Evolutionary conservation across 1,140 invertebrate species (phyloP).

Genomic region (Drosophila hydei): DNA sequence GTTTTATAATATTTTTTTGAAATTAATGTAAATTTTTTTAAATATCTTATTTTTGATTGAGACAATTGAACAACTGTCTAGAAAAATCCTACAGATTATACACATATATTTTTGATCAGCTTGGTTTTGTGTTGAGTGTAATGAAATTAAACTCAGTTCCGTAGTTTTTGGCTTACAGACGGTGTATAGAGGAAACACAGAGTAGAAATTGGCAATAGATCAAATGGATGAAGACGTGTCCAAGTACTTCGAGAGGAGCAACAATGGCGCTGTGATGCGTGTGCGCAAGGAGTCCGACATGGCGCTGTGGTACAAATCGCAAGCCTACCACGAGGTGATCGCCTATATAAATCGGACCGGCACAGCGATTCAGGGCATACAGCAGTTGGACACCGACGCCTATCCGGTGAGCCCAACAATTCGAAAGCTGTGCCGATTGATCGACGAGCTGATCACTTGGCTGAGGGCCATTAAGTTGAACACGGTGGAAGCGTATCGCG

Average conservation of each 20-base stretch:
- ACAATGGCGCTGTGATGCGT: slow-evolving; percentile 9
- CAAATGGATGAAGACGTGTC: background rate
- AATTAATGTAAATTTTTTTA: no score
- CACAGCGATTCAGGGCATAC: slow-evolving; percentile 48
- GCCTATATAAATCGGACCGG: slow-evolving; percentile 48
- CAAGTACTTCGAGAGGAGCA: slow-evolving; percentile 9
- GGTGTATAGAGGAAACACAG: no score
- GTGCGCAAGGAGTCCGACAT: slow-evolving; percentile 24
- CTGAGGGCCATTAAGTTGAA: background rate
- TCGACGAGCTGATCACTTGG: slow-evolving; percentile 25
- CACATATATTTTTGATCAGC: no score
- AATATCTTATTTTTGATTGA: no score
- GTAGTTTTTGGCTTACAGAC: no score
- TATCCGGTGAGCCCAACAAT: slow-evolving; percentile 45
- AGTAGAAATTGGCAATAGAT: no score
- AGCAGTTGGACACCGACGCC: background rate
- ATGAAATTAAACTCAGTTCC: no score
- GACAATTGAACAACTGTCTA: no score
- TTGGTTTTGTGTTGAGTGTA: no score
- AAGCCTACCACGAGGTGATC: slow-evolving; percentile 41
- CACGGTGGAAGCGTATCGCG: slow-evolving; percentile 11
- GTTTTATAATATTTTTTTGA: no score
- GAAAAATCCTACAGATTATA: no score
- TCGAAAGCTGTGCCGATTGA: slow-evolving; percentile 26
- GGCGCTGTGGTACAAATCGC: slow-evolving; percentile 29